A percentile compares a stretch with the other conserved stretches of the same genome.
Evolutionary conservation across 2,888 invertebrate species (phyloP).

Genomic region (Scaptodrosophila latifasciaeformis): DNA sequence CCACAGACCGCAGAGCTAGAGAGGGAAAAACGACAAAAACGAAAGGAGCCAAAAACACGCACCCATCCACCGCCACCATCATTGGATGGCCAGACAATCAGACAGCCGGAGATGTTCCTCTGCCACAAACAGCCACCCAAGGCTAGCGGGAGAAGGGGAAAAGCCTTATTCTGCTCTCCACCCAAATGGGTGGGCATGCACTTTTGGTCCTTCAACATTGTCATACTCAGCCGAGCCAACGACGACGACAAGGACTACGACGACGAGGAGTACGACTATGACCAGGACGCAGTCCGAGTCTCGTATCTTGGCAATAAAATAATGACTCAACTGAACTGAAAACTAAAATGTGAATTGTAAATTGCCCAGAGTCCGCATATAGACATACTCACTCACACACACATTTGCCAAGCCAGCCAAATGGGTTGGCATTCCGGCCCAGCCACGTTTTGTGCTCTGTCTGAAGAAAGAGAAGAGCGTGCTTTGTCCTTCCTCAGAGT

Average conservation of each 20-base stretch:
- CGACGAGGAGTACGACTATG: conserved; percentile 33
- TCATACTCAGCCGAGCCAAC: conserved; percentile 27
- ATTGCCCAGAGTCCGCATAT: conserved; percentile 47
- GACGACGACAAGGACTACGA: conserved; percentile 14
- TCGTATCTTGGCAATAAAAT: conserved; percentile 68
- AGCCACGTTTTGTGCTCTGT: not conserved
- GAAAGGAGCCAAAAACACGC: conserved; percentile 48
- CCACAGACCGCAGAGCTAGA: conserved; percentile 17
- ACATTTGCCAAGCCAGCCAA: not conserved
- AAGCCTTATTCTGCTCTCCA: too few species aligned
- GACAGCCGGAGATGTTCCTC: conserved; percentile 36
- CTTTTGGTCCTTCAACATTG: conserved; percentile 39
- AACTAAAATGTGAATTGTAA: conserved; percentile 68
- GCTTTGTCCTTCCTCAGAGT: conserved; percentile 26
- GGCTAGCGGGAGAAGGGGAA: too few species aligned
- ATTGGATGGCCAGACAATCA: too few species aligned
- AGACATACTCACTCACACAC: conserved; percentile 16
- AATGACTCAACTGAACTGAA: conserved; percentile 71
- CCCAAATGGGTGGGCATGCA: too few species aligned
- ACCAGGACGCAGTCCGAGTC: conserved; percentile 44
- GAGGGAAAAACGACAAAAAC: conserved; percentile 1
- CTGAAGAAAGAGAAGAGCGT: conserved; percentile 10
- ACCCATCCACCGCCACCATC: not conserved
- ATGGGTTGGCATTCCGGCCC: too few species aligned
- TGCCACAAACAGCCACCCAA: conserved; percentile 7